Conservation (phyloP, 2,797 vertebrate genomes). For the Sebastes hubbsi region DNA sequence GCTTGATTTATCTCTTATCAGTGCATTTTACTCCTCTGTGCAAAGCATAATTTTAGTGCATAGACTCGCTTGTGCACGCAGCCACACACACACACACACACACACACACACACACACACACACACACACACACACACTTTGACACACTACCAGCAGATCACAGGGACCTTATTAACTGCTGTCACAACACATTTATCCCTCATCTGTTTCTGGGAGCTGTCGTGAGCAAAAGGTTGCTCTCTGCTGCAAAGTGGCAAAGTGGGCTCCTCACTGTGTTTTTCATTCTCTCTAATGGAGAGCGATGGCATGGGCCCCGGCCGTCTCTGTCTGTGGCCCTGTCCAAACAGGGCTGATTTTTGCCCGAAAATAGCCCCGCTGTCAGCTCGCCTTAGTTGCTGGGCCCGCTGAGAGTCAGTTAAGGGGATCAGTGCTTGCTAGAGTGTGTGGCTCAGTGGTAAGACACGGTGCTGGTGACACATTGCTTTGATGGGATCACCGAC, state of each 20-base stretch:
- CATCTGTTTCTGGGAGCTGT: constrained; percentile 79
- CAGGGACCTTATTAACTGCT: constrained; percentile 82
- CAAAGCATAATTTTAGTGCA: constrained; percentile 19
- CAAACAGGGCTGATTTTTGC: constrained; percentile 77
- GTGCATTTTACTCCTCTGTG: constrained; percentile 31
- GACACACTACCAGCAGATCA: constrained; percentile 65
- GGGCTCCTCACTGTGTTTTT: constrained; percentile 77
- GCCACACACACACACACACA: neutral
- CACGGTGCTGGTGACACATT: constrained; percentile 62
- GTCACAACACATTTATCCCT: constrained; percentile 86
- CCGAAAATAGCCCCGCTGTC: constrained; percentile 78
- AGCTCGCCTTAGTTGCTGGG: constrained; percentile 63
- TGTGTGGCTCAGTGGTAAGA: constrained; percentile 73
- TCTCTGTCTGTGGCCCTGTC: constrained; percentile 71
- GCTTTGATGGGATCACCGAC: constrained; percentile 68
- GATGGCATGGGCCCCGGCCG: constrained; percentile 76
- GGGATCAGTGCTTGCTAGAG: constrained; percentile 83
- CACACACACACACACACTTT: constrained; percentile 38
- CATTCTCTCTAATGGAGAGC: constrained; percentile 83
- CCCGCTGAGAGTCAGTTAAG: constrained; percentile 79
- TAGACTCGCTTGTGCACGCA: constrained; percentile 9
- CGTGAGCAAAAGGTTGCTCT: constrained; percentile 77
- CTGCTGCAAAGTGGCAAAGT: constrained; percentile 68
- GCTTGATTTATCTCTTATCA: constrained; percentile 40
- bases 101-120: constrained; percentile 39